These are phyloP conservation scores for Macroteleia sp. DNA, from an alignment of 2,888 invertebrate genomes.

Conservation along the genomic window DNA sequence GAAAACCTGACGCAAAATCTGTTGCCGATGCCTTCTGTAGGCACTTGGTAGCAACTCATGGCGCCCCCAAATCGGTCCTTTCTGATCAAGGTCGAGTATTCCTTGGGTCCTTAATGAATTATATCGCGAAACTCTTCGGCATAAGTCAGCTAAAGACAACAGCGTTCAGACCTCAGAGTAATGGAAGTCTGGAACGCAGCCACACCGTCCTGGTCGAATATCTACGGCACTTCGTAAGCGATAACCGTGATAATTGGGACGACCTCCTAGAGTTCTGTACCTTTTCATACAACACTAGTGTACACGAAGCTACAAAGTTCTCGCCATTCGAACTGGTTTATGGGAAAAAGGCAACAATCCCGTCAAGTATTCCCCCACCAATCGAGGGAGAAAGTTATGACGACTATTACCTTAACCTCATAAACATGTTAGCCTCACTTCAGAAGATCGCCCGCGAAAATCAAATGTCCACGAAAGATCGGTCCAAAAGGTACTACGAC, in stretches of 20 bases:
- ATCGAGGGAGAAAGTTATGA: too few species aligned
- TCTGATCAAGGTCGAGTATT: not conserved
- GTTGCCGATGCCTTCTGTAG: not conserved
- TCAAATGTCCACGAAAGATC: not conserved
- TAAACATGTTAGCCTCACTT: not conserved
- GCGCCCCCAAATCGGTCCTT: not conserved
- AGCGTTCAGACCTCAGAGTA: not conserved
- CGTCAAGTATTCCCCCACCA: not conserved
- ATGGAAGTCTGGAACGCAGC: not conserved
- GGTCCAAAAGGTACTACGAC: not conserved
- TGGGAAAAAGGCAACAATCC: not conserved
- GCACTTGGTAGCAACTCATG: not conserved
- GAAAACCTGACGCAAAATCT: not conserved
- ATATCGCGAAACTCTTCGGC: not conserved
- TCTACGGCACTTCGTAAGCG: not conserved
- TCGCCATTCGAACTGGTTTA: not conserved
- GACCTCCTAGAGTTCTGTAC: not conserved
- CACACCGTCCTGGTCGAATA: not conserved
- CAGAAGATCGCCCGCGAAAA: not conserved
- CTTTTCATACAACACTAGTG: not conserved
- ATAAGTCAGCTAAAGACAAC: not conserved
- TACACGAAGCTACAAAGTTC: not conserved
- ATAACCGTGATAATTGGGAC: not conserved
- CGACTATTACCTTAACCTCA: not conserved
- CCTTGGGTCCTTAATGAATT: not conserved